These are phyloP conservation scores for Syrista parreyssii DNA, from an alignment of 2,888 invertebrate species.

Conservation along the genomic window DNA sequence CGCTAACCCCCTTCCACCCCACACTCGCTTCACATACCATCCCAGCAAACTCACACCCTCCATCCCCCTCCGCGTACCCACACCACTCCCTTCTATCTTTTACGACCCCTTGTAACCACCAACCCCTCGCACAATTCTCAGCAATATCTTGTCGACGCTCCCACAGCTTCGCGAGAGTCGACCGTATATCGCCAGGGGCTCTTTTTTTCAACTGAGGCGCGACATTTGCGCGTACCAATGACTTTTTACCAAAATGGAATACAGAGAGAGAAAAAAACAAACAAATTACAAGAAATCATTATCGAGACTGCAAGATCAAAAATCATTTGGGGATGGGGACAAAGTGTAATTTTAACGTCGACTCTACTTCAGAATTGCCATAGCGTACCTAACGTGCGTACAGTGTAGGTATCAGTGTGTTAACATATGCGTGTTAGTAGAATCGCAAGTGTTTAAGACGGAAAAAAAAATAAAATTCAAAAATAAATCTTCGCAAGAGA, in stretches of 20 bases:
- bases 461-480: neutral
- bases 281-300: neutral
- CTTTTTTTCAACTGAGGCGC: slow-evolving; percentile 39
- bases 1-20: no score
- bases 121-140: slow-evolving; percentile 26
- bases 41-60: neutral
- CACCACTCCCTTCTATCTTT: neutral
- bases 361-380: neutral
- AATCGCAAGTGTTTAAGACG: neutral
- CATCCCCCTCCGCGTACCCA: neutral
- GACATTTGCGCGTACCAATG: slow-evolving; percentile 43
- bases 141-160: slow-evolving; percentile 15
- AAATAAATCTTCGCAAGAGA: neutral
- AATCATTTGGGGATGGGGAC: neutral
- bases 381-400: neutral
- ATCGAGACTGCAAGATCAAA: neutral
- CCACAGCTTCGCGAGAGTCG: neutral
- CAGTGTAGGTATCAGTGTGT: neutral
- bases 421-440: neutral
- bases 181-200: slow-evolving; percentile 19
- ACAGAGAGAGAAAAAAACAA: neutral
- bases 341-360: neutral
- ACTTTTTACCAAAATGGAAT: slow-evolving; percentile 1
- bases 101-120: neutral
- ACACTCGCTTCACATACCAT: no score